Conservation (phyloP, 2,888 invertebrate genomes). For the Aplocera efformata region DNA sequence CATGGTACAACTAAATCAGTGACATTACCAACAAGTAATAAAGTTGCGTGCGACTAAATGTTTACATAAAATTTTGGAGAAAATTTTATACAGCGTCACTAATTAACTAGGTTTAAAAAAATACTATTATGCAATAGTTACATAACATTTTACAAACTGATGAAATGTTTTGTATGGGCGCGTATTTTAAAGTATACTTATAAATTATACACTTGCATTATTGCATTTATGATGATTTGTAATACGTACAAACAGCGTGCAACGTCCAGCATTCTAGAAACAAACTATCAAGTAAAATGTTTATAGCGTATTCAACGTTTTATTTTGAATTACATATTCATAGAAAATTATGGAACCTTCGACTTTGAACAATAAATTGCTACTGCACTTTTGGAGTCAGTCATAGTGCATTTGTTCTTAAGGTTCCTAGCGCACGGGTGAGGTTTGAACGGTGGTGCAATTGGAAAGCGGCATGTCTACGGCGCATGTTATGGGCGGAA, state of each 20-base stretch:
- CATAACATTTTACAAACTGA: neutral
- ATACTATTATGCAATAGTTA: too few species aligned
- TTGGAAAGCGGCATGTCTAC: too few species aligned
- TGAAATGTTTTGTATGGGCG: too few species aligned
- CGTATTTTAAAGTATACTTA: neutral
- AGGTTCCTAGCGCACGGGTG: conserved; percentile 6
- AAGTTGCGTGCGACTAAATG: too few species aligned
- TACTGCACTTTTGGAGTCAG: conserved; percentile 34
- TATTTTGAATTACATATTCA: conserved; percentile 48
- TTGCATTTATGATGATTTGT: conserved; percentile 16
- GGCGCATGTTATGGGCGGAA: too few species aligned
- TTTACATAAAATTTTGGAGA: too few species aligned
- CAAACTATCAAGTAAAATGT: conserved; percentile 38
- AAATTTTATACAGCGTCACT: too few species aligned
- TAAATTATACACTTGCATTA: conserved; percentile 2
- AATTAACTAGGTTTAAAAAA: too few species aligned
- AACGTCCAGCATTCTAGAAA: conserved; percentile 20
- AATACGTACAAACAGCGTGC: conserved; percentile 22
- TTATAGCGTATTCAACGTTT: conserved; percentile 42
- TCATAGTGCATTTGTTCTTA: conserved; percentile 19
- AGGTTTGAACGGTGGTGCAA: too few species aligned
- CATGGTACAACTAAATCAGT: too few species aligned
- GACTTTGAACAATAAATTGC: conserved; percentile 35
- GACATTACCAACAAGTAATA: too few species aligned
- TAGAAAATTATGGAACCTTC: conserved; percentile 43